Evolutionary conservation across 2,797 vertebrate genomes (phyloP).

Genomic region (Cygnus olor): DNA sequence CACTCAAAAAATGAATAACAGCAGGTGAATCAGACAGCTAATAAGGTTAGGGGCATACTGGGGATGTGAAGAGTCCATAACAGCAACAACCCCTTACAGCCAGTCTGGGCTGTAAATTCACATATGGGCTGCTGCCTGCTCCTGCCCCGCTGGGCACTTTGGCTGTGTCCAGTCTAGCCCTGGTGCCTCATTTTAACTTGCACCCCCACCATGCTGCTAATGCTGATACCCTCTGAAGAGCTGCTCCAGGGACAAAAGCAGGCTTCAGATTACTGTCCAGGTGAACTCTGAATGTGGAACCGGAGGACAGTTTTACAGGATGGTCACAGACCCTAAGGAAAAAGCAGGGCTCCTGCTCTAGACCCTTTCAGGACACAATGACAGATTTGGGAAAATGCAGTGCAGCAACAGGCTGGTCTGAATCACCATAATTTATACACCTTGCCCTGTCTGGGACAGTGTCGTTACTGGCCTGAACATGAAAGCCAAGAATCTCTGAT

Average conservation of each 20-base stretch:
- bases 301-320: background rate
- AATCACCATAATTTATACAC: fast-evolving
- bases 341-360: background rate
- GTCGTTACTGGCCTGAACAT: fast-evolving
- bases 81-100: background rate
- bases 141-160: background rate
- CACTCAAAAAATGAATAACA: background rate
- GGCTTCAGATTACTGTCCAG: background rate
- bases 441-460: background rate
- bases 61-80: fast-evolving
- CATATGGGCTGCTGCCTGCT: fast-evolving
- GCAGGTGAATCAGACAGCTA: background rate
- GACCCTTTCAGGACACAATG: fast-evolving
- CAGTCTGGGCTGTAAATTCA: background rate
- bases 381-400: fast-evolving
- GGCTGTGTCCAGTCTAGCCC: background rate
- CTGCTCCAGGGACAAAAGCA: background rate
- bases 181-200: too few species aligned
- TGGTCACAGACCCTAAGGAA: background rate
- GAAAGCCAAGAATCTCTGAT: background rate
- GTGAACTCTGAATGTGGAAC: background rate
- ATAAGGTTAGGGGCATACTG: background rate
- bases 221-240: fast-evolving
- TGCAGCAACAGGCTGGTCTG: background rate
- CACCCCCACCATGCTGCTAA: background rate